Conservation (phyloP, 2,797 vertebrate species). For the Paratrypauchen microcephalus region DNA sequence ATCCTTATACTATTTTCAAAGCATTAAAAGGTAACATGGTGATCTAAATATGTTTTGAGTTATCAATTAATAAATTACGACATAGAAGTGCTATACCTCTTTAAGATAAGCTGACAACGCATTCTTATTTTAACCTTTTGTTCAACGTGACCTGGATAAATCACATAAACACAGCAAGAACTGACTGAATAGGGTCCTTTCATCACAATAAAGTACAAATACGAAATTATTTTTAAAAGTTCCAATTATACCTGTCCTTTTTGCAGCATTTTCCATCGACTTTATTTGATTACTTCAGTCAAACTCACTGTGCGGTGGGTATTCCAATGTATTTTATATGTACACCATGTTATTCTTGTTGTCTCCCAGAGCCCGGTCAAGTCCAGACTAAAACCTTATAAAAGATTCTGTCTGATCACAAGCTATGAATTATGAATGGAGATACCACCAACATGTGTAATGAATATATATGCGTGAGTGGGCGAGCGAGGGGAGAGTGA, state of each 20-base stretch:
- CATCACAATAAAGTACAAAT: not conserved
- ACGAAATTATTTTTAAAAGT: not conserved
- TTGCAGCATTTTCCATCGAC: not conserved
- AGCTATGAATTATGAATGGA: conserved; percentile 68
- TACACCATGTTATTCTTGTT: conserved; percentile 64
- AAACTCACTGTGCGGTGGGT: conserved; percentile 37
- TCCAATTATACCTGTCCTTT: not conserved
- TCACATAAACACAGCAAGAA: not conserved
- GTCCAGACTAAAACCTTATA: conserved; percentile 60
- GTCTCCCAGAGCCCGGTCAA: conserved; percentile 51
- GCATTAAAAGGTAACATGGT: no score
- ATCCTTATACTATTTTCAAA: no score
- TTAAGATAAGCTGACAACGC: no score
- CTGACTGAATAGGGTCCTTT: not conserved
- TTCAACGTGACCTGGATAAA: not conserved
- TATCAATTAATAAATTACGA: no score
- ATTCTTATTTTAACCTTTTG: not conserved
- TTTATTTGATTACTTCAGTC: not conserved
- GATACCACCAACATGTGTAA: conserved; percentile 56
- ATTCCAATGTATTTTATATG: conserved; percentile 50
- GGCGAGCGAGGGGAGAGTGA: conserved; percentile 5
- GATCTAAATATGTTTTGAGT: no score
- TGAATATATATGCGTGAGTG: conserved; percentile 14
- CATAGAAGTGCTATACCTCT: no score
- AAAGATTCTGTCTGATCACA: conserved; percentile 76